Base-by-base conservation (phyloP, 2,797 vertebrate genomes). In the Menidia menidia region DNA sequence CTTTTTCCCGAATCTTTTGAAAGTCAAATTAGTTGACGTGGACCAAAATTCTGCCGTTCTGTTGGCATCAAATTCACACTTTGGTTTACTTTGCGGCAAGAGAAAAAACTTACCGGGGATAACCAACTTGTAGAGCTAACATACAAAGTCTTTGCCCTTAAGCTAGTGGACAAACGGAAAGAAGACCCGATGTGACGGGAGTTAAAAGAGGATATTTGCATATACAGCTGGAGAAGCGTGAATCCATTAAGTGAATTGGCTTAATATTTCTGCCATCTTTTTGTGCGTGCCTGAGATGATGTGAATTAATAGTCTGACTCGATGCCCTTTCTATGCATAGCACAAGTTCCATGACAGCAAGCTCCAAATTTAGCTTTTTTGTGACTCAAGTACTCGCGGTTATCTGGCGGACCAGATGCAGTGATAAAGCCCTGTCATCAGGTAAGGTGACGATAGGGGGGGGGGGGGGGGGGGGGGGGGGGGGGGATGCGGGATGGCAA, bases 391-490 rank as follows among this genome's bases (percentile, higher is more conserved):
- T 64, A 51, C 57, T 33, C 12, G 48, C 77, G 69, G 71, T 54
- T 88, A 81, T 71, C 68, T 50, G 80, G 54, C 65, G 43, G 1
- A 4, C 66, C 65, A 86, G 89, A 91, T 91, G 73, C 71, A 72
- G 73, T 14, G 85, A 92, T 90, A 90, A 90, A 78, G 61, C 75
- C 72, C 59, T 69, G 78, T 86, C 79, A 70, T 85, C 72, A 66
- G 54, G 71, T 71, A 71, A 79, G 77, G 74, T 64, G 75, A 78
- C 75, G 72, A 83, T 50, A 59, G 64, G 64, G 64, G 70, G 65
- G 60, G 69, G 71, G 25, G 25, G 25, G 25, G 65, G 60, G 69
- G 71, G 64, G 64, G 70, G 65, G 60, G 69, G 71, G 25, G 25
- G 25, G 25, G 65, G 60, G 69, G 71, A 75, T 80, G 84, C 15